These are phyloP conservation scores for Pectinophora gossypiella DNA, from an alignment of 1,140 invertebrate genomes.

Conservation along the genomic window DNA sequence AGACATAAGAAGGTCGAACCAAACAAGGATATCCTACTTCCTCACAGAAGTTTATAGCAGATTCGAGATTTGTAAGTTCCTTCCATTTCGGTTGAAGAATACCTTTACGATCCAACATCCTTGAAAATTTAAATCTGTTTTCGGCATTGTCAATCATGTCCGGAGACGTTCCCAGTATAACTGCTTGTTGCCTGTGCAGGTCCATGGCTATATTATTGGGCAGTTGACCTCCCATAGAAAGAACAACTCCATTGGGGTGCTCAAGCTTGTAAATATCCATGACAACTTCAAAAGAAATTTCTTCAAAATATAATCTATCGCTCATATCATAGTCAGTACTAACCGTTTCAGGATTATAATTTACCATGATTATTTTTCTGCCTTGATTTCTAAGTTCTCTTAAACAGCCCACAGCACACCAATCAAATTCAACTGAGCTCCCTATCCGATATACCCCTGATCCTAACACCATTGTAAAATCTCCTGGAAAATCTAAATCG, in stretches of 20 bases:
- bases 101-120: conserved; percentile 96
- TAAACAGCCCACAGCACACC: conserved; percentile 98
- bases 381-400: conserved; percentile 90
- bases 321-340: conserved; percentile 99
- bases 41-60: conserved; percentile 92
- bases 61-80: conserved; percentile 91
- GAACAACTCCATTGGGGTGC: conserved; percentile 94
- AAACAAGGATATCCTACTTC: conserved; percentile 99
- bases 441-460: conserved; percentile 99
- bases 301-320: conserved; percentile 98
- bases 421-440: conserved; percentile 99
- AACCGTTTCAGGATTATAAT: conserved; percentile 99
- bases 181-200: conserved; percentile 89
- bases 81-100: conserved; percentile 98
- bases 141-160: conserved; percentile 98
- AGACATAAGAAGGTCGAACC: conserved; percentile 97
- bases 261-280: conserved; percentile 99
- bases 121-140: conserved; percentile 99
- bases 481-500: conserved; percentile 90
- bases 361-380: conserved; percentile 98
- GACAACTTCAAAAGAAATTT: conserved; percentile 99
- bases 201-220: conserved; percentile 99
- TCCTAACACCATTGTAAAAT: conserved; percentile 90
- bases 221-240: conserved; percentile 98
- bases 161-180: conserved; percentile 94